Evolutionary conservation across 2,888 invertebrate genomes (phyloP).

Genomic region (Synanthedon tipuliformis): DNA sequence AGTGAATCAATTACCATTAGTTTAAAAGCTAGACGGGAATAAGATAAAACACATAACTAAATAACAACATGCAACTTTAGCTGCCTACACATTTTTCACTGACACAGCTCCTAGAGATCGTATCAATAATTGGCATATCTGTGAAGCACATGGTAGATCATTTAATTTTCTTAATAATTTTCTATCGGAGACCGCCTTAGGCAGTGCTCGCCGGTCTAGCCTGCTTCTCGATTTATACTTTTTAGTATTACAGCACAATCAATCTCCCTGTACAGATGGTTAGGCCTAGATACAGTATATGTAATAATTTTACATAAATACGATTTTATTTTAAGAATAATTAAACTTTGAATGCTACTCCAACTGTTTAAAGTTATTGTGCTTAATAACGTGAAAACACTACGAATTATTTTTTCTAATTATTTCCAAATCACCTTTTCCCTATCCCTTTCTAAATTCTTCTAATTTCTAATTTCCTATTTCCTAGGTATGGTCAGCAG

Average conservation of each 20-base stretch:
- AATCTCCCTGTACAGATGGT: slow-evolving; percentile 48
- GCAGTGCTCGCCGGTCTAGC: slow-evolving; percentile 39
- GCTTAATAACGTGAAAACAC: too few relatives aligned
- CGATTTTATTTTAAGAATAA: too few relatives aligned
- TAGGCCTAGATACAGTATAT: slow-evolving; percentile 16
- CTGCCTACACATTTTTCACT: slow-evolving; percentile 58
- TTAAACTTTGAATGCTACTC: too few relatives aligned
- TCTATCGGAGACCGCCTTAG: slow-evolving; percentile 53
- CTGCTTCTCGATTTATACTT: slow-evolving; percentile 47
- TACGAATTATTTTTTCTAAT: too few relatives aligned
- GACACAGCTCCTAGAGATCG: slow-evolving; percentile 33
- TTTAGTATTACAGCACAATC: slow-evolving; percentile 56
- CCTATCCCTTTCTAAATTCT: too few relatives aligned
- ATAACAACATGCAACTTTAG: slow-evolving; percentile 33
- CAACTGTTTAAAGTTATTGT: too few relatives aligned
- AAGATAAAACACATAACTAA: slow-evolving; percentile 43
- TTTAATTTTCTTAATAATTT: slow-evolving; percentile 70
- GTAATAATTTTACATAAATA: neutral
- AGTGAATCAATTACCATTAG: slow-evolving; percentile 54
- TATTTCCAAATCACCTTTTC: too few relatives aligned
- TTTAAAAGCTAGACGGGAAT: slow-evolving; percentile 25
- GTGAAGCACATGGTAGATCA: slow-evolving; percentile 59
- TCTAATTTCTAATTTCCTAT: too few relatives aligned
- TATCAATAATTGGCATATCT: slow-evolving; percentile 69
- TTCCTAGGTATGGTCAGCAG: too few relatives aligned